Percentiles rank a stretch among this genome's conserved stretches.
These are phyloP conservation scores for Noctua fimbriata DNA, from an alignment of 2,888 invertebrate genomes.

Conservation along the genomic window DNA sequence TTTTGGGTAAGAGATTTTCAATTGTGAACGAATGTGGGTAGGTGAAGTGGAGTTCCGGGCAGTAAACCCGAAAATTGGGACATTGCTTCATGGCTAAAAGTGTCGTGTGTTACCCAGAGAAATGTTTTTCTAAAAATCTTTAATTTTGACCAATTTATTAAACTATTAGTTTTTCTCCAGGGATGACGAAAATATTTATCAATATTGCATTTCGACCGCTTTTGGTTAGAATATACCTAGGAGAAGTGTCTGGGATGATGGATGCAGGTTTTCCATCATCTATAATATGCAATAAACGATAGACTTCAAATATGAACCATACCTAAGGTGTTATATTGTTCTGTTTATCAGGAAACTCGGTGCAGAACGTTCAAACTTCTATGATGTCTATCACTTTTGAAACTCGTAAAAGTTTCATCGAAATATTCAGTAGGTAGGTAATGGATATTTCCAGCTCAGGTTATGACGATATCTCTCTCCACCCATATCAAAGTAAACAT, in stretches of 20 bases:
- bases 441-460: conserved; percentile 13
- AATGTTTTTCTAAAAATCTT: not conserved
- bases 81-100: not conserved
- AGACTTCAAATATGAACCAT: not conserved
- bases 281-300: conserved; percentile 19
- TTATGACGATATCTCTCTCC: conserved; percentile 16
- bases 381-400: not conserved
- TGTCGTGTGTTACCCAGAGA: not conserved
- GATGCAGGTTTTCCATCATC: conserved; percentile 24
- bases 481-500: conserved; percentile 23
- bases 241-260: not conserved
- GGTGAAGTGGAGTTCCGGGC: conserved; percentile 18
- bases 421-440: not conserved
- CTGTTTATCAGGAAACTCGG: not conserved
- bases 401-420: not conserved
- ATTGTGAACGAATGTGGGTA: conserved; percentile 25
- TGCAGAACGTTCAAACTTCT: not conserved
- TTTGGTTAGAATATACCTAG: conserved; percentile 1
- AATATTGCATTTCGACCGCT: not conserved
- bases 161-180: not conserved
- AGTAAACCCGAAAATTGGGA: not conserved
- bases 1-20: conserved; percentile 56
- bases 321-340: not conserved
- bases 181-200: not conserved
- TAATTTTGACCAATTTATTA: not conserved